These are phyloP conservation scores for Colinus virginianus DNA, from an alignment of 2,113 vertebrate genomes.

Conservation along the genomic window DNA sequence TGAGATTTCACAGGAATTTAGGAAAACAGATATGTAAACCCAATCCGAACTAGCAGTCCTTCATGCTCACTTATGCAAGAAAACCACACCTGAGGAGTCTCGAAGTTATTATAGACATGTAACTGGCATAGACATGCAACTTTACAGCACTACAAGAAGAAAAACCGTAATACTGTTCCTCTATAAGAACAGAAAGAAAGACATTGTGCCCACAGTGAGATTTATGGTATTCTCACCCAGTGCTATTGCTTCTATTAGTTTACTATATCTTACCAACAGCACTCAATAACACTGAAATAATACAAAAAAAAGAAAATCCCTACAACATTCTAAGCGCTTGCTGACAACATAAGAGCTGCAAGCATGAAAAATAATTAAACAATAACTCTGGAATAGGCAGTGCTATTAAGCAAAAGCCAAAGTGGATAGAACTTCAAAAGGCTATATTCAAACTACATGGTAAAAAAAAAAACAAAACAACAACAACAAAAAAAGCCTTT, in stretches of 20 bases:
- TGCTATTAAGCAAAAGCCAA: background rate
- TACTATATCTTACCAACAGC: background rate
- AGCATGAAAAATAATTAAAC: background rate
- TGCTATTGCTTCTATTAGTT: background rate
- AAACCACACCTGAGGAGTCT: background rate
- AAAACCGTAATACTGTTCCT: background rate
- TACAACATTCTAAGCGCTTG: background rate
- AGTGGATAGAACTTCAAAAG: background rate
- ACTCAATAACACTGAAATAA: accelerated
- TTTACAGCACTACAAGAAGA: background rate
- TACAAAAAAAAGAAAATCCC: background rate
- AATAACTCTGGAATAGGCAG: background rate
- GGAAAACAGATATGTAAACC: background rate
- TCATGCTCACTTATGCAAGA: background rate
- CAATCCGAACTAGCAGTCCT: background rate
- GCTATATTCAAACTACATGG: background rate
- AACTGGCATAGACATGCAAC: background rate
- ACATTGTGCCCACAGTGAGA: background rate
- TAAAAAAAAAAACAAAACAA: background rate
- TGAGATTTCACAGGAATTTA: background rate
- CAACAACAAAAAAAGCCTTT: background rate
- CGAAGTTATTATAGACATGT: background rate
- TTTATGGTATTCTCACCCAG: background rate
- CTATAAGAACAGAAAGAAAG: background rate
- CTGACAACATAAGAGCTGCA: background rate